Conservation (phyloP, 2,888 invertebrate species). For the Catocala sponsa region DNA sequence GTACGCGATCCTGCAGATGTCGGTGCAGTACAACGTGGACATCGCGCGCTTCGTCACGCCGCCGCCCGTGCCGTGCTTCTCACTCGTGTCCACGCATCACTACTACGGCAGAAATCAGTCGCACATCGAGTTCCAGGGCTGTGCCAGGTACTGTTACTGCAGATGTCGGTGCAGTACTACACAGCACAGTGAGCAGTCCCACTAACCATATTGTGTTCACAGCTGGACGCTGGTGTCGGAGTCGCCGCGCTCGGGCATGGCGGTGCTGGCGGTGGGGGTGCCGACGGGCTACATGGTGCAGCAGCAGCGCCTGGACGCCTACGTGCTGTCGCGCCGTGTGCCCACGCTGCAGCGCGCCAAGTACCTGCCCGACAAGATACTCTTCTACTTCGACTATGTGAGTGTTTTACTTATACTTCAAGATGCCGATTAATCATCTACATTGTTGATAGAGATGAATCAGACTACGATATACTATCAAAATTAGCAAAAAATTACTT, state of each 20-base stretch:
- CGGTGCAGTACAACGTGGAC: conserved; percentile 97
- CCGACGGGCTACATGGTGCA: conserved; percentile 97
- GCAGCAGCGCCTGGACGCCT: conserved; percentile 95
- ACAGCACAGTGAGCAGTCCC: too few relatives aligned
- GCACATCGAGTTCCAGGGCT: conserved; percentile 94
- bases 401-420: conserved; percentile 69
- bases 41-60: conserved; percentile 93
- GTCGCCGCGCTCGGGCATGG: conserved; percentile 95
- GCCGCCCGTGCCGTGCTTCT: conserved; percentile 94
- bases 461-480: too few relatives aligned
- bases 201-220: conserved; percentile 14
- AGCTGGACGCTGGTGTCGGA: conserved; percentile 94
- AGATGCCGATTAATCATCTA: too few relatives aligned
- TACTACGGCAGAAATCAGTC: conserved; percentile 97
- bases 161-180: too few relatives aligned
- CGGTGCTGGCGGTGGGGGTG: conserved; percentile 94
- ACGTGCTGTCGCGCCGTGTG: conserved; percentile 93
- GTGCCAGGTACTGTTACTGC: conserved; percentile 90
- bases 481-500: not conserved
- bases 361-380: conserved; percentile 93
- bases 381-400: conserved; percentile 98
- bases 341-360: conserved; percentile 95
- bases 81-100: conserved; percentile 91
- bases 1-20: conserved; percentile 97
- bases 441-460: too few relatives aligned